Conservation (phyloP, 2,113 vertebrate species). For the Melanostigma gelatinosum region DNA sequence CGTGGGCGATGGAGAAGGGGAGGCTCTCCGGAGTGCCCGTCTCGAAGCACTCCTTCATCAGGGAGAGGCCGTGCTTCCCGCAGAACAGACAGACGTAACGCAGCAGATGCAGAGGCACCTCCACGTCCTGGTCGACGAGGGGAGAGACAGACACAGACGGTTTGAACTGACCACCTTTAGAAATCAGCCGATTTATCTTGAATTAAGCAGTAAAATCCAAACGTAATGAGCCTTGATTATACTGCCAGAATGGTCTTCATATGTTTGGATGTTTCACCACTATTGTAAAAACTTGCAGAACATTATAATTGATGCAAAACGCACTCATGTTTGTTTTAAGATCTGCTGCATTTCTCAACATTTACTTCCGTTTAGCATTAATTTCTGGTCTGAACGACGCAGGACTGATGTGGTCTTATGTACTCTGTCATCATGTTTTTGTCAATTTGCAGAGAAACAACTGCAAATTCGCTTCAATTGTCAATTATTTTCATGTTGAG, state of each 20-base stretch:
- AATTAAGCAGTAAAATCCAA: neutral
- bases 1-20: slow-evolving; percentile 96
- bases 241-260: neutral
- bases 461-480: too few relatives aligned
- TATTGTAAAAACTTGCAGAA: neutral
- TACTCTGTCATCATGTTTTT: neutral
- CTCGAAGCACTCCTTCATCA: slow-evolving; percentile 99
- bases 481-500: too few relatives aligned
- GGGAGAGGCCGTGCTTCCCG: slow-evolving; percentile 97
- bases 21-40: slow-evolving; percentile 93
- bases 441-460: neutral
- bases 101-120: slow-evolving; percentile 98
- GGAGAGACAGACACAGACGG: neutral
- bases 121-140: slow-evolving; percentile 87
- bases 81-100: slow-evolving; percentile 99
- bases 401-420: neutral
- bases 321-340: neutral
- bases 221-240: neutral
- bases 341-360: neutral
- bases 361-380: neutral
- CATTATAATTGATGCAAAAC: neutral
- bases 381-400: neutral
- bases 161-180: neutral
- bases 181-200: neutral
- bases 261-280: neutral